phyloP scores from a whole-genome alignment of 2,113 vertebrate species.

The Circaetus gallicus region DNA sequence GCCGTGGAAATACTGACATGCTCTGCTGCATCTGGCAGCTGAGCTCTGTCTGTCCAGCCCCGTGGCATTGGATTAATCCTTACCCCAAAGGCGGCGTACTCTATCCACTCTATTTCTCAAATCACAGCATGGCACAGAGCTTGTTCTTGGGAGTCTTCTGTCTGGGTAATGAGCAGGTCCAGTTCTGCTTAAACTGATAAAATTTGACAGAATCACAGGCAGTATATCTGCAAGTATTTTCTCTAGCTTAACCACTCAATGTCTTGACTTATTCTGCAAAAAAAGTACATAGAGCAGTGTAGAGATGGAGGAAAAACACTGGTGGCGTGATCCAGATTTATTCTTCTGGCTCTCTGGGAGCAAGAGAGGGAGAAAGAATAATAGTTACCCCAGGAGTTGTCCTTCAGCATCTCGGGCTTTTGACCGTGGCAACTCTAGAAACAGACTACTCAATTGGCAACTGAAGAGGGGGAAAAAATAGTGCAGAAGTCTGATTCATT shows the following conservation, averaged over 20 bases:
- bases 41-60: not conserved
- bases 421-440: not conserved
- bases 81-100: not conserved
- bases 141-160: not conserved
- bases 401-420: not conserved
- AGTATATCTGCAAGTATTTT: not conserved
- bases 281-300: not conserved
- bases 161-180: not conserved
- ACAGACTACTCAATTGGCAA: not conserved
- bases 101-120: not conserved
- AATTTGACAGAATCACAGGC: not conserved
- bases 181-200: not conserved
- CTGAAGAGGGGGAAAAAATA: constrained; percentile 3
- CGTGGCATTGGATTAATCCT: not conserved
- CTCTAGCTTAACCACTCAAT: not conserved
- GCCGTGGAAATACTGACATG: not conserved
- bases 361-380: not conserved
- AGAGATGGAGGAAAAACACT: not conserved
- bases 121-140: not conserved
- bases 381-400: not conserved
- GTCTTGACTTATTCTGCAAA: not conserved
- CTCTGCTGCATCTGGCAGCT: not conserved
- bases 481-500: constrained; percentile 48
- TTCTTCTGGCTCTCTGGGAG: not conserved
- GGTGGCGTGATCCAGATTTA: not conserved